Conservation (phyloP, 2,113 vertebrate genomes). For the Cephalophus harveyi region DNA sequence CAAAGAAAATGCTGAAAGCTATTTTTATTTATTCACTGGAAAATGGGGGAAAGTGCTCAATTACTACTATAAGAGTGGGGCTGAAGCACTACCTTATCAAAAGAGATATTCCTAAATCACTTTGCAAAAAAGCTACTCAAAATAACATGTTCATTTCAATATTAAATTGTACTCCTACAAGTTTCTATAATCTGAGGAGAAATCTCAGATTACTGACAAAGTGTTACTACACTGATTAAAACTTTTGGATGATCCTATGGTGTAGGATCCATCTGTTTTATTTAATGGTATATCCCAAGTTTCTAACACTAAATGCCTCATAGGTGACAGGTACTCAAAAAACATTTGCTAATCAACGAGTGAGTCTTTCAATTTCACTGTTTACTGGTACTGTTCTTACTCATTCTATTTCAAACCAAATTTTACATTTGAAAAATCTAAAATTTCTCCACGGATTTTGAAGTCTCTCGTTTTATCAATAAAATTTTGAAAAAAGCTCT, state of each 20-base stretch:
- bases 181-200: not conserved
- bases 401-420: not conserved
- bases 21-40: not conserved
- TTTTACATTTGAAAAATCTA: not conserved
- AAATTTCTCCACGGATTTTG: not conserved
- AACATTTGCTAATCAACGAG: not conserved
- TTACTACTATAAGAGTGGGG: fast-evolving
- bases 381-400: not conserved
- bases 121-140: not conserved
- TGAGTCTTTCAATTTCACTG: not conserved
- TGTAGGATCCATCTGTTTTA: not conserved
- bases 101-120: not conserved
- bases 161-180: not conserved
- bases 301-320: not conserved
- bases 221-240: not conserved
- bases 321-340: not conserved
- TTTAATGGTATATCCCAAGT: not conserved
- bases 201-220: not conserved
- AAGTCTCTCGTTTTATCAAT: not conserved
- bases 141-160: not conserved
- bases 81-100: not conserved
- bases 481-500: not conserved
- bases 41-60: not conserved
- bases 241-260: not conserved
- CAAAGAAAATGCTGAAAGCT: not conserved